phyloP scores from a whole-genome alignment of 2,113 vertebrate species.

The Psephotus haematonotus region DNA sequence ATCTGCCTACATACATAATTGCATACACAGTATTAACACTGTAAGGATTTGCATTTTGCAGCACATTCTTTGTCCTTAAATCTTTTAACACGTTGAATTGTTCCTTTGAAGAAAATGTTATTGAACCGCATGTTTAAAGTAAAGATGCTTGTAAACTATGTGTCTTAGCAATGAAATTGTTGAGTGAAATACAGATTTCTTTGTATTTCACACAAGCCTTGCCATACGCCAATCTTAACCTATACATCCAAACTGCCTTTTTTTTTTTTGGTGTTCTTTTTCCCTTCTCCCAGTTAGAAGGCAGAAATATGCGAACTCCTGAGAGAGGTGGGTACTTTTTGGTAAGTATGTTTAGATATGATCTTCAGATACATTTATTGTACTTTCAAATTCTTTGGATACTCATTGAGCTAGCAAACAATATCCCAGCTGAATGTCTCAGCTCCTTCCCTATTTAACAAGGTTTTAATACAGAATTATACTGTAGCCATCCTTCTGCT shows the following conservation, averaged over 20 bases:
- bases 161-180: slow-evolving; percentile 60
- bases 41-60: slow-evolving; percentile 63
- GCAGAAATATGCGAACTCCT: slow-evolving; percentile 37
- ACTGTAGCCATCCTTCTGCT: slow-evolving; percentile 22
- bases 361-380: slow-evolving; percentile 47
- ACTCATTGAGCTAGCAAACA: slow-evolving; percentile 41
- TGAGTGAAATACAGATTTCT: slow-evolving; percentile 53
- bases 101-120: slow-evolving; percentile 61
- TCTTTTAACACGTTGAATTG: slow-evolving; percentile 62
- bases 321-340: slow-evolving; percentile 46
- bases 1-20: slow-evolving; percentile 63
- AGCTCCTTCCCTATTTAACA: slow-evolving; percentile 20
- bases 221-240: slow-evolving; percentile 43
- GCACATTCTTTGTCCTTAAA: slow-evolving; percentile 68
- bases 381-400: slow-evolving; percentile 37
- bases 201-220: slow-evolving; percentile 48
- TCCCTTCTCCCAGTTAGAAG: not conserved
- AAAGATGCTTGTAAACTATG: slow-evolving; percentile 60
- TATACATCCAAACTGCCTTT: slow-evolving; percentile 8
- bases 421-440: slow-evolving; percentile 1
- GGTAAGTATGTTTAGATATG: slow-evolving; percentile 59
- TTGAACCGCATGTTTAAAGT: slow-evolving; percentile 61
- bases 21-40: slow-evolving; percentile 56
- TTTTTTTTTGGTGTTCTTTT: not conserved
- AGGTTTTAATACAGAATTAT: slow-evolving; percentile 13